Conservation (phyloP, 2,113 vertebrate genomes). For the Ciconia maguari region DNA sequence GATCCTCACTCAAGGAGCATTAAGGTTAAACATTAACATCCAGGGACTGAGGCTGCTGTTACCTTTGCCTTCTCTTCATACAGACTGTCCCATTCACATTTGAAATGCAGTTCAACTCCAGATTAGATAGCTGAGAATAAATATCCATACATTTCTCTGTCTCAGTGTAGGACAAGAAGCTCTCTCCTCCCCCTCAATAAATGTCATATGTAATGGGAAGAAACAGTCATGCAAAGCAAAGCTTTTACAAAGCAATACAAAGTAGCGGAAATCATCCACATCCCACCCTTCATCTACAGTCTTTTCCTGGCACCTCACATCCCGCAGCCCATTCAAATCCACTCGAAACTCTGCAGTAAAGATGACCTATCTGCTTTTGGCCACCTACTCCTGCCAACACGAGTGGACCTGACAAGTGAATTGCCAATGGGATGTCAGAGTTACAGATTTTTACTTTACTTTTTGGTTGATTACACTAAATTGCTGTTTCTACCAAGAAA, state of each 20-base stretch:
- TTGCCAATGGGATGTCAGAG: not conserved
- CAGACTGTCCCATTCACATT: not conserved
- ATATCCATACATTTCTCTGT: constrained; percentile 5
- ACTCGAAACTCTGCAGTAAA: not conserved
- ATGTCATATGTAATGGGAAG: constrained; percentile 1
- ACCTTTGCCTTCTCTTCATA: not conserved
- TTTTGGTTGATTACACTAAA: not conserved
- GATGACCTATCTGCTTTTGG: not conserved
- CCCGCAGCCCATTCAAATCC: not conserved
- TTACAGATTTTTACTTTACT: not conserved
- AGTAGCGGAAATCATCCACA: not conserved
- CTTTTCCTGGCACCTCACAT: not conserved
- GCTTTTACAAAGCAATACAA: constrained; percentile 7
- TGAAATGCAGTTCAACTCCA: not conserved
- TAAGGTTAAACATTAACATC: not conserved
- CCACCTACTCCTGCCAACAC: not conserved
- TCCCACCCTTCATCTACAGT: not conserved
- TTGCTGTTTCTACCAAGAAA: not conserved
- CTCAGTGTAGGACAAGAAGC: not conserved
- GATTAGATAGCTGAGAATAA: constrained; percentile 13
- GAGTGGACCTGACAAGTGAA: not conserved
- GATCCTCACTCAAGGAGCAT: not conserved
- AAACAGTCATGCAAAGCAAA: constrained; percentile 16
- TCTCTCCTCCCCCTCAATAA: constrained; percentile 17
- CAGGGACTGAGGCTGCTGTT: not conserved